phyloP scores from a whole-genome alignment of 2,888 invertebrate genomes.

The Amphipyra tragopoginis region DNA sequence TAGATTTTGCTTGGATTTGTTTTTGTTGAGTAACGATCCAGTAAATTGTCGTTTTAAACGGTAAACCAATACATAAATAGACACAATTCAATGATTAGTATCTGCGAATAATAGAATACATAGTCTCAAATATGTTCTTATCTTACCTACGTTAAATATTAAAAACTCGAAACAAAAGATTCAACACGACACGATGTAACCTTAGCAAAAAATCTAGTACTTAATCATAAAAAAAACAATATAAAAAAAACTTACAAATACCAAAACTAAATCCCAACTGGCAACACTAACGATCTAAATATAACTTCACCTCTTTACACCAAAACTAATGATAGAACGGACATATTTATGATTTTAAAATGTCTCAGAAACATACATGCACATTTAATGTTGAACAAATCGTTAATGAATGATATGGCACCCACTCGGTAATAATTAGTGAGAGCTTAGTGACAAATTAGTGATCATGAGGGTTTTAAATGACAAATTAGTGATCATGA shows the following conservation, averaged over 20 bases:
- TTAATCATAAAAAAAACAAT: too few species aligned
- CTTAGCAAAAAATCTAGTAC: background rate
- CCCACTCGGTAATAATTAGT: slow-evolving; percentile 41
- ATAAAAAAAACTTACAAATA: background rate
- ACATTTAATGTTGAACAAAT: slow-evolving; percentile 44
- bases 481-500: slow-evolving; percentile 22
- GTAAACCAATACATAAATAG: too few species aligned
- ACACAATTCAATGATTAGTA: too few species aligned
- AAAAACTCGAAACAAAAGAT: too few species aligned
- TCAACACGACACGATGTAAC: too few species aligned
- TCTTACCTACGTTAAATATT: too few species aligned
- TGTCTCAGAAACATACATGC: slow-evolving; percentile 10
- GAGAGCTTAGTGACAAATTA: slow-evolving; percentile 49
- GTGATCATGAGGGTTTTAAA: slow-evolving; percentile 29
- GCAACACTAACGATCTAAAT: slow-evolving; percentile 45
- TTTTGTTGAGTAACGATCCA: too few species aligned
- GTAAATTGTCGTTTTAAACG: too few species aligned
- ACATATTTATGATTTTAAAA: slow-evolving; percentile 36
- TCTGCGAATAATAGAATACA: too few species aligned
- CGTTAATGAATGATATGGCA: slow-evolving; percentile 30
- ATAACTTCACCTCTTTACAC: slow-evolving; percentile 43
- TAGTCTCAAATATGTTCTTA: too few species aligned
- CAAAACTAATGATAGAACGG: slow-evolving; percentile 28
- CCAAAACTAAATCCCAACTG: background rate
- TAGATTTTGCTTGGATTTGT: too few species aligned